Conservation (phyloP, 2,797 vertebrate species). For the Cynopterus sphinx region DNA sequence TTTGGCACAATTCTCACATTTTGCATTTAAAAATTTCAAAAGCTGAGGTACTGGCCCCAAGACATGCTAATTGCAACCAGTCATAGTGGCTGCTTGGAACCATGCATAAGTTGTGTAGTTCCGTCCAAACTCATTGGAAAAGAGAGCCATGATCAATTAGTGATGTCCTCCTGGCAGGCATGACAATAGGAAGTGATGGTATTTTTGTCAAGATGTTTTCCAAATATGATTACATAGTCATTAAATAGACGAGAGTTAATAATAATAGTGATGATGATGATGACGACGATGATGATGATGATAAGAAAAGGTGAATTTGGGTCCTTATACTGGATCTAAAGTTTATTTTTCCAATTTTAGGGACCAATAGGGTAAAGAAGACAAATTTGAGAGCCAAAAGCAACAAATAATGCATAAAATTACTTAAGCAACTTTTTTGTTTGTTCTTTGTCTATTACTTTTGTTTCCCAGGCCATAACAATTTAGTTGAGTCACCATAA, state of each 20-base stretch:
- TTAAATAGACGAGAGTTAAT: background rate
- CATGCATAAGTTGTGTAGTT: background rate
- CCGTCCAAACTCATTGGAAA: background rate
- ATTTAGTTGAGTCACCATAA: background rate
- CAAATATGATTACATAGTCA: background rate
- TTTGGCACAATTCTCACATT: background rate
- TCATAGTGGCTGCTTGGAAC: background rate
- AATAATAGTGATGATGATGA: background rate
- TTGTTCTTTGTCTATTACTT: background rate
- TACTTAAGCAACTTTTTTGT: background rate
- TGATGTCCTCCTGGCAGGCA: background rate
- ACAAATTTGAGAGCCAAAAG: background rate
- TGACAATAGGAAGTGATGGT: background rate
- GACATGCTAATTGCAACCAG: background rate
- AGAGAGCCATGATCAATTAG: background rate
- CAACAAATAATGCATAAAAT: background rate
- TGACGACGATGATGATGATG: background rate
- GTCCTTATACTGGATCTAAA: background rate
- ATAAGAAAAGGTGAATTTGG: background rate
- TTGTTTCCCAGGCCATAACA: background rate
- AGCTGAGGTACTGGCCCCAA: background rate
- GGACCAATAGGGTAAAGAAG: background rate
- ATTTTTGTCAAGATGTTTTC: background rate
- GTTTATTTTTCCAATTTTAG: constrained; percentile 32
- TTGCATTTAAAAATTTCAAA: constrained; percentile 9